Base-by-base conservation (phyloP, 2,113 vertebrate species). In the Acanthisitta chloris region DNA sequence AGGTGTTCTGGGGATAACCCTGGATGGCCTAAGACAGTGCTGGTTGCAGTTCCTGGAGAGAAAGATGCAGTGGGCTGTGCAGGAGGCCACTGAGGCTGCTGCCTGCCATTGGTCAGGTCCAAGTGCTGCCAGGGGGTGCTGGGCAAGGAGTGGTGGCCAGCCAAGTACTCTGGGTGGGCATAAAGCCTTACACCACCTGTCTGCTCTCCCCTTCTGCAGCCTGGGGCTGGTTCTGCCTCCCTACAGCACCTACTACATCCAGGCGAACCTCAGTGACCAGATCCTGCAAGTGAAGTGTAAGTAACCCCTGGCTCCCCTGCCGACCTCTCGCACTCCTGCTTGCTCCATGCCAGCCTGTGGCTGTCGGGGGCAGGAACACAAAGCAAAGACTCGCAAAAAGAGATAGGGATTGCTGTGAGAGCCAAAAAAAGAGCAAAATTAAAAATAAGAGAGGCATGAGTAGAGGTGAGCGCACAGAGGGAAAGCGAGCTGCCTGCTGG, bases 271-370 rank as follows among this genome's bases (percentile, higher is more conserved):
- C 96, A 99, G 99, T 9, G 99, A 99, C 98, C 99, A 99, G 99
- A 99, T 99, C 97, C 99, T 99, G 54, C 99, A 99, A 98, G 99
- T 99, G 97, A 99, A 99, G 99, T 99, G 99, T 99, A 99, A 99
- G 99, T 99, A 99, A 97, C 97, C 46, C 93, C 86, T 8, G 66
- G 91, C 96, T 91, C 91, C 92, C 96, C 96, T 81, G 43, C 86
- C 20, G 48, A 94, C 97, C 95, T 94, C 88, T 97, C 64, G 52
- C 95, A 81, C 90, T 92, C 95, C 93, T 48, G 76, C 96, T 95
- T 84, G 86, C 97, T 97, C 88, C 90, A 34, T 8, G 1, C 90
- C 49, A 4, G 85, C 90, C 90, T 17, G 2, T 1, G 36, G 73
- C 94, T 93, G 55, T n/a, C 4, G 6, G 64, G 94, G 71, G 54